phyloP scores from a whole-genome alignment of 2,888 invertebrate species.

The Drosophila ustulata region DNA sequence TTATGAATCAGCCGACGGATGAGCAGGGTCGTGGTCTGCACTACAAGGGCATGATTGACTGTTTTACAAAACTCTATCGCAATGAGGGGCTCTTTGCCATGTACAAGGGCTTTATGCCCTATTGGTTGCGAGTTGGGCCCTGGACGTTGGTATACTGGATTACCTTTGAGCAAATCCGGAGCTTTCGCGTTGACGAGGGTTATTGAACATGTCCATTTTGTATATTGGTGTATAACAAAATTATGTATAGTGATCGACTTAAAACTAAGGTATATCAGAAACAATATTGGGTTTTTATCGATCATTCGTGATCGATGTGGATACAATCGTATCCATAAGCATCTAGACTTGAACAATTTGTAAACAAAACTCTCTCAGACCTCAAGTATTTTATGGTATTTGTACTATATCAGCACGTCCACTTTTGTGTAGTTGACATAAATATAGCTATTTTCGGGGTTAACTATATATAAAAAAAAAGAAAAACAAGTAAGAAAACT shows the following conservation, averaged over 20 bases:
- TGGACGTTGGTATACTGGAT: slow-evolving; percentile 59
- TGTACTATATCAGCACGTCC: no score
- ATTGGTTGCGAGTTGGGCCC: slow-evolving; percentile 55
- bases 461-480: no score
- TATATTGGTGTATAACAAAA: neutral
- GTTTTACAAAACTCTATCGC: slow-evolving; percentile 30
- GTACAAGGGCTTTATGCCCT: slow-evolving; percentile 56
- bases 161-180: slow-evolving; percentile 34
- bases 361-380: no score
- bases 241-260: neutral
- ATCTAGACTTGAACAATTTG: no score
- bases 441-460: no score
- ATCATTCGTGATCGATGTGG: no score
- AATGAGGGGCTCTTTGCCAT: slow-evolving; percentile 42
- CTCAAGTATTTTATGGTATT: no score
- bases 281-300: no score
- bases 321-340: no score
- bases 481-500: no score
- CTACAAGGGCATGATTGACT: slow-evolving; percentile 47
- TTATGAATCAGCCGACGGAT: slow-evolving; percentile 93
- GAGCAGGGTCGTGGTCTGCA: slow-evolving; percentile 39
- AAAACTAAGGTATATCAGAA: slow-evolving; percentile 3
- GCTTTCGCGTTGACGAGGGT: neutral
- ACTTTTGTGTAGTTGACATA: no score
- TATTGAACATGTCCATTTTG: slow-evolving; percentile 5